Conservation (phyloP, 2,888 invertebrate species). For the Caenorhabditis macrosperma region DNA sequence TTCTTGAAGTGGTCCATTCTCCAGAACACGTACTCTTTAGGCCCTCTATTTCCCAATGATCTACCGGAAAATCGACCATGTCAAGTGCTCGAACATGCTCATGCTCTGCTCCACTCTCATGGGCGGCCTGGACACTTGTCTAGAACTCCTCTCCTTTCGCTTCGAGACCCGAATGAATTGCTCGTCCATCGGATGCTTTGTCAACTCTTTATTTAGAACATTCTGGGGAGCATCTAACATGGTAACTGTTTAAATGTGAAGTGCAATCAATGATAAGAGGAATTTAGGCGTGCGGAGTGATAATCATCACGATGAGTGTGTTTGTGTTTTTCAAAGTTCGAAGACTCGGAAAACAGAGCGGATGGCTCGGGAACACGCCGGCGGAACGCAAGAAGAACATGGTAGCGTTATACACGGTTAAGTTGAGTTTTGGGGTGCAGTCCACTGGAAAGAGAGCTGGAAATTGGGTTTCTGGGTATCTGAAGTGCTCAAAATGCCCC, state of each 20-base stretch:
- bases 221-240: conserved; percentile 45
- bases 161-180: conserved; percentile 35
- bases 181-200: conserved; percentile 40
- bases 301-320: conserved; percentile 25
- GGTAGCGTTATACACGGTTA: conserved; percentile 13
- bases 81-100: conserved; percentile 33
- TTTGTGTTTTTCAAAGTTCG: conserved; percentile 49
- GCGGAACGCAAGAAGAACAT: conserved; percentile 32
- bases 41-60: conserved; percentile 35
- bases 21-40: conserved; percentile 1
- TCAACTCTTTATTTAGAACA: conserved; percentile 20
- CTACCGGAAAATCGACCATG: conserved; percentile 44
- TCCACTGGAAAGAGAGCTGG: not conserved
- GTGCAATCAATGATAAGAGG: not conserved
- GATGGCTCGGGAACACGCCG: conserved; percentile 20
- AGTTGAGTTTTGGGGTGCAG: conserved; percentile 18
- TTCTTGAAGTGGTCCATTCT: not conserved
- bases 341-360: conserved; percentile 8
- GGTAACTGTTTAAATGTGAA: not conserved
- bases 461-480: too few species aligned
- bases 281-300: conserved; percentile 19
- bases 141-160: conserved; percentile 8
- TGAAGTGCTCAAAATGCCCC: too few species aligned
- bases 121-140: conserved; percentile 1
- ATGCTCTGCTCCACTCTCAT: conserved; percentile 2